phyloP scores from a whole-genome alignment of 2,113 vertebrate species.

The Carollia perspicillata region DNA sequence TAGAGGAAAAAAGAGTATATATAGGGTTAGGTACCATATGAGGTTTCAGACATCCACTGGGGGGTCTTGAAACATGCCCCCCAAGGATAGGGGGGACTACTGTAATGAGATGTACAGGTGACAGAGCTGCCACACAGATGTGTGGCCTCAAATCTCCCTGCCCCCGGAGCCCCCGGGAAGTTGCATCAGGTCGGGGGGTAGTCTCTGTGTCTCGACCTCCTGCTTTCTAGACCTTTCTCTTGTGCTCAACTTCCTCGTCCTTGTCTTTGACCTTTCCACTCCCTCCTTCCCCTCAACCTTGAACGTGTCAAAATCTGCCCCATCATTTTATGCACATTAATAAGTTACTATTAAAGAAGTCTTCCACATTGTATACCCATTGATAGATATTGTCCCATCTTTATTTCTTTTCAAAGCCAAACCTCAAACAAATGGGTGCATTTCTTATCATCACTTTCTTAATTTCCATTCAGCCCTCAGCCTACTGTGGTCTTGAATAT shows the following conservation, averaged over 20 bases:
- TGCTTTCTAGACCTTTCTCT: not conserved
- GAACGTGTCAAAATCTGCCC: not conserved
- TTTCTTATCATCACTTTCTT: not conserved
- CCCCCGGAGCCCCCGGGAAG: not conserved
- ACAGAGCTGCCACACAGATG: not conserved
- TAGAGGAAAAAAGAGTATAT: not conserved
- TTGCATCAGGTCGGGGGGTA: not conserved
- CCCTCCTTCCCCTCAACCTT: not conserved
- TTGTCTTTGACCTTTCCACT: constrained; percentile 19
- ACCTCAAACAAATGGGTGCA: not conserved
- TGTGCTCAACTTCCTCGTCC: not conserved
- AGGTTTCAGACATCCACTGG: not conserved
- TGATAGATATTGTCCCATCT: not conserved
- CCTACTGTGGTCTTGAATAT: not conserved
- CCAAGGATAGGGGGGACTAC: not conserved
- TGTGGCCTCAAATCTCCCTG: not conserved
- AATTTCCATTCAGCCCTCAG: not conserved
- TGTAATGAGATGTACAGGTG: not conserved
- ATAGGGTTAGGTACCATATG: not conserved
- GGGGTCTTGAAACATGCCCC: not conserved
- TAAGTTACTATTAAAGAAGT: not conserved
- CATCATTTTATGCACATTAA: not conserved
- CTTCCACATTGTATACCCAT: not conserved
- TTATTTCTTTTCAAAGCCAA: not conserved
- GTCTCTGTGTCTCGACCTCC: not conserved